Base-by-base conservation (phyloP, 2,113 vertebrate genomes). In the Pseudolaguvia tuberculata region DNA sequence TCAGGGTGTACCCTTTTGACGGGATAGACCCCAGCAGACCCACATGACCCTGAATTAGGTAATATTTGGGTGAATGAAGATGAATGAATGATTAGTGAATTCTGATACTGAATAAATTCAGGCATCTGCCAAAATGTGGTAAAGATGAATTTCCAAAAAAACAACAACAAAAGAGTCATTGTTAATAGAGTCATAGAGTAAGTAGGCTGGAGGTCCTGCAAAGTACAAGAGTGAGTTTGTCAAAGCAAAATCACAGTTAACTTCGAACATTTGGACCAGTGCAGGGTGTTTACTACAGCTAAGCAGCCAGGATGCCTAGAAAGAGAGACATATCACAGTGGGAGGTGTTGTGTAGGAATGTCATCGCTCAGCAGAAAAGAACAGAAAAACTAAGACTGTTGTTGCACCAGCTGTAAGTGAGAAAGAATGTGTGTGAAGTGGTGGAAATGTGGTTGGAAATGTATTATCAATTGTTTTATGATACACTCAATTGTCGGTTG, bases 331-430 rank as follows among this genome's bases (percentile, higher is more conserved):
- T 77, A 1, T 53, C 78, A 3, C 47, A 80, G 5, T 5, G 78
- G 47, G 76, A 84, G 15, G 15, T 53, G 21, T 84, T 79, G 78
- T 1, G 11, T 5, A 69, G 73, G 50, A 81, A 81, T 50, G 73
- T 70, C 1, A 5, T 8, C 8, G 51, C 70, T 35, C 70, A 23
- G 4, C 15, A 27, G 51, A 81, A 78, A 55, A 72, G 51, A 73
- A 56, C 59, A 23, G 72, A 81, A 65, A 59, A 72, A 8, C 61
- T 75, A 23, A 83, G 77, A 77, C 62, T 81, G 80, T 79, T 55
- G 58, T 80, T 76, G 18, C 57, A 0, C 15, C 75, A 78, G 45
- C n/a, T 81, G 83, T 84, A 75, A 84, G 83, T 84, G 20, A 21
- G 4, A 76, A 42, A 47, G 31, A 3, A 53, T 6, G 1, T 59